Evolutionary conservation across 2,797 vertebrate species (phyloP), one percentile per base, ranked within the genome.

Genomic region (Epinephelus awoara): DNA sequence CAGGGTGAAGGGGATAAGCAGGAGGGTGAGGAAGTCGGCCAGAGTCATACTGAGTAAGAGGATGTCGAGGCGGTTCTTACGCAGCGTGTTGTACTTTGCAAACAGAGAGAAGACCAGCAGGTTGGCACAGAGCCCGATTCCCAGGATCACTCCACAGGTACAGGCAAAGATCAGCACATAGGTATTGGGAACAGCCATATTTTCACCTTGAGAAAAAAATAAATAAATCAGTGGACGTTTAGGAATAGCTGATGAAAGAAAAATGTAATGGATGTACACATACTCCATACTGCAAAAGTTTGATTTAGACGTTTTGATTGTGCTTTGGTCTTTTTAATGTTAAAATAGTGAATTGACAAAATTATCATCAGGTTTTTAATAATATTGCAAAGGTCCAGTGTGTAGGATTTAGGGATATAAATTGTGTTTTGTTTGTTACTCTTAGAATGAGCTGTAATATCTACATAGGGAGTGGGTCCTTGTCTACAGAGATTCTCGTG

Each of bases 1-100:
- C 29, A 96, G 56, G 65, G 95, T 95, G 82, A 96, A 94, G 52
- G 94, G 95, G 81, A 95, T 92, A 69, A 96, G 94, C 61, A 95
- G 85, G 38, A 96, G 93, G 18, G 88, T 92, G 71, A 96, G 93
- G 79, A 95, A 94, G 89, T 96, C 95, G 0, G 94, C 95, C 54
- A 95, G 87, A 6, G 94, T 90, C 95, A 96, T 94, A 87, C 95
- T 96, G 72, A 96, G 83, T 7, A 96, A 90, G 68, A 96, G 93
- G 72, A 95, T 79, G 72, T 95, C 95, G 21, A 96, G 92, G 4
- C 93, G 92, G 83, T 95, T 96, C 82, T 93, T 96, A 15, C 93
- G 93, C 9, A 95, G 23, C 0, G 92, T 94, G 85, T 95, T 95
- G 85, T 94, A 84, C 82, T 94, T 96, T 63, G 92, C 94, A 65